phyloP scores from a whole-genome alignment of 2,797 vertebrate species.

The Percopsis omiscomaycus region DNA sequence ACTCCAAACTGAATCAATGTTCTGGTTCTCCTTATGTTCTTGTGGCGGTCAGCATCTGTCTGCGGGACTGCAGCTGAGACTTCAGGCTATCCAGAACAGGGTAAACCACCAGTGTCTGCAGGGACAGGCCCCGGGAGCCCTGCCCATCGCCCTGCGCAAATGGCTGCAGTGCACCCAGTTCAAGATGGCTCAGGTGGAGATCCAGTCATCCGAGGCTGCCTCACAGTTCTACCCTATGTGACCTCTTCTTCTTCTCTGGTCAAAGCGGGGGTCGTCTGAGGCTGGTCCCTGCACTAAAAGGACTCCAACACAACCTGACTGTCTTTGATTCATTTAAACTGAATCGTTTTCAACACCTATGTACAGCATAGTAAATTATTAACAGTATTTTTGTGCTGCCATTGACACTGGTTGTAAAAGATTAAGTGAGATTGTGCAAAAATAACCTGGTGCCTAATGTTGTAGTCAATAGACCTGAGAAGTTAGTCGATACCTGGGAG shows the following conservation, averaged over 20 bases:
- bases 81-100: slow-evolving; percentile 97
- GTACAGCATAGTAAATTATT: slow-evolving; percentile 58
- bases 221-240: slow-evolving; percentile 99
- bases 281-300: slow-evolving; percentile 27
- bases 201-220: slow-evolving; percentile 97
- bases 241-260: slow-evolving; percentile 54
- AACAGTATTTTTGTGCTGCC: slow-evolving; percentile 51
- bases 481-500: slow-evolving; percentile 31
- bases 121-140: slow-evolving; percentile 80
- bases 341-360: slow-evolving; percentile 51
- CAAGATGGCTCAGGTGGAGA: slow-evolving; percentile 99
- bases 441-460: slow-evolving; percentile 51
- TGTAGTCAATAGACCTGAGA: slow-evolving; percentile 49
- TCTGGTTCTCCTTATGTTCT: neutral
- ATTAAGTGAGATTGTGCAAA: slow-evolving; percentile 31
- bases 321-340: slow-evolving; percentile 41
- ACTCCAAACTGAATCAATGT: slow-evolving; percentile 5
- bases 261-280: slow-evolving; percentile 23
- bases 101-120: slow-evolving; percentile 95
- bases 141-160: slow-evolving; percentile 88
- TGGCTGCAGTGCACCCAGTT: slow-evolving; percentile 98
- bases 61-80: slow-evolving; percentile 93
- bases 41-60: slow-evolving; percentile 86
- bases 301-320: slow-evolving; percentile 38
- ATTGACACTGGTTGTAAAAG: slow-evolving; percentile 35